These are phyloP conservation scores for Drosophila virilis DNA, from an alignment of 1,140 invertebrate species.

Conservation along the genomic window DNA sequence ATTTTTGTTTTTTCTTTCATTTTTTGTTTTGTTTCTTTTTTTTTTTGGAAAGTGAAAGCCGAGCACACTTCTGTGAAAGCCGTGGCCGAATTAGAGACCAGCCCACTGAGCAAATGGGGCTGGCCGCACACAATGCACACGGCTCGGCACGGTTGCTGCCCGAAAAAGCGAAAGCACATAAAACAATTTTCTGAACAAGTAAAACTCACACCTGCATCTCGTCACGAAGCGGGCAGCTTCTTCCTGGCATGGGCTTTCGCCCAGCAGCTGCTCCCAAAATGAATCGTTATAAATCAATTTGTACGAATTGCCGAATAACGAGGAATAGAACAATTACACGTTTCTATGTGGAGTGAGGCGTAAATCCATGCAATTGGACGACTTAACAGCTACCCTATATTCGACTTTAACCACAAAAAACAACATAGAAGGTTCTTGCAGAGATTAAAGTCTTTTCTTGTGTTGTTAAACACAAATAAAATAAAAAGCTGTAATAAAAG, in stretches of 20 bases:
- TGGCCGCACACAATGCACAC: slow-evolving; percentile 8
- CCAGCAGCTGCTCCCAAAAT: slow-evolving; percentile 40
- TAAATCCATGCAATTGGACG: not conserved
- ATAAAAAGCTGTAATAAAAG: no score
- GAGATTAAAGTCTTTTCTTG: no score
- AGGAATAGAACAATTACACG: slow-evolving; percentile 69
- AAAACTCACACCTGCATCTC: slow-evolving; percentile 74
- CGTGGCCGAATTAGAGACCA: slow-evolving; percentile 17
- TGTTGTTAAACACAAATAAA: no score
- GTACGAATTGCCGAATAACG: slow-evolving; percentile 52
- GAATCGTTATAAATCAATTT: slow-evolving; percentile 81
- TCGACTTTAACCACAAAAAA: not conserved
- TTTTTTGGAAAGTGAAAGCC: slow-evolving; percentile 64
- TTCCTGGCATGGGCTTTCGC: not conserved
- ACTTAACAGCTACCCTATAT: not conserved
- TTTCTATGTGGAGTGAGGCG: slow-evolving; percentile 49
- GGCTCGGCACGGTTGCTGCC: not conserved
- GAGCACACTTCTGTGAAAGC: slow-evolving; percentile 56
- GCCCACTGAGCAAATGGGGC: slow-evolving; percentile 29
- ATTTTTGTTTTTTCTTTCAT: slow-evolving; percentile 34
- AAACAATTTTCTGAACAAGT: slow-evolving; percentile 76
- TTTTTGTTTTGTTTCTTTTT: slow-evolving; percentile 8
- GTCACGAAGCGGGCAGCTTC: not conserved
- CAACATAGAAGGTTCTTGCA: no score
- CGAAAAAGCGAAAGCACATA: slow-evolving; percentile 5